Evolutionary conservation across 2,113 vertebrate genomes (phyloP), one percentile per base, ranked within the genome.

Genomic region (Heterochromis multidens): DNA sequence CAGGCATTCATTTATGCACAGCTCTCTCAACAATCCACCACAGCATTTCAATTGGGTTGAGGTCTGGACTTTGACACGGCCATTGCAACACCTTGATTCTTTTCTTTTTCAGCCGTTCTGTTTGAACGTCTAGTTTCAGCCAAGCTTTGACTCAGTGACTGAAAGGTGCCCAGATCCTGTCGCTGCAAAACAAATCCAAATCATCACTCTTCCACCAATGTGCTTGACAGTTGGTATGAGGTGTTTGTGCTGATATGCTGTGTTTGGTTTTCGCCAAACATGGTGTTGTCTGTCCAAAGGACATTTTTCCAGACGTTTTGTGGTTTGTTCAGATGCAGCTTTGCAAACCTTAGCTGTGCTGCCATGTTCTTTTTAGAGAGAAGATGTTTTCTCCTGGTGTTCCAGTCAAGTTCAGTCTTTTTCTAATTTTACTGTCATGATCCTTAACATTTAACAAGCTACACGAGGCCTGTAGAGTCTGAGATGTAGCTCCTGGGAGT

Each of bases 401-500:
- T 19, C 17, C 17, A 52, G 7, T 29, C 65, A 29, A 29, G 9
- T 72, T 72, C 25, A 49, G 65, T 72, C 65, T 49, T 72, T 72
- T 49, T 49, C 65, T 13, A 72, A 29, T 49, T 72, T 17, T 27
- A 29, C 23, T 49, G 40, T 72, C 65, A 12, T 46, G 37, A 27
- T 4, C n/a, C 17, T 70, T 6, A 49, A 72, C 67, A 7, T 72
- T 49, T 49, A 49, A 49, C 43, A 70, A 70, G 1, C 27, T 70
- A 70, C 40, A 19, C 11, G 65, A 70, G 40, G 16, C 65, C 40
- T 49, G 43, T 49, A 29, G 40, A 72, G 29, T 49, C 25, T 72
- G 43, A 72, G 67, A 72, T 7, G 17, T 49, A 29, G 67, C 67
- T 49, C 67, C 21, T 72, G 67, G 67, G 67, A 49, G 43, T 43